Percentiles rank a stretch among this genome's conserved stretches.
These are phyloP conservation scores for Ibidorhyncha struthersii DNA, from an alignment of 2,113 vertebrate genomes.

Conservation along the genomic window DNA sequence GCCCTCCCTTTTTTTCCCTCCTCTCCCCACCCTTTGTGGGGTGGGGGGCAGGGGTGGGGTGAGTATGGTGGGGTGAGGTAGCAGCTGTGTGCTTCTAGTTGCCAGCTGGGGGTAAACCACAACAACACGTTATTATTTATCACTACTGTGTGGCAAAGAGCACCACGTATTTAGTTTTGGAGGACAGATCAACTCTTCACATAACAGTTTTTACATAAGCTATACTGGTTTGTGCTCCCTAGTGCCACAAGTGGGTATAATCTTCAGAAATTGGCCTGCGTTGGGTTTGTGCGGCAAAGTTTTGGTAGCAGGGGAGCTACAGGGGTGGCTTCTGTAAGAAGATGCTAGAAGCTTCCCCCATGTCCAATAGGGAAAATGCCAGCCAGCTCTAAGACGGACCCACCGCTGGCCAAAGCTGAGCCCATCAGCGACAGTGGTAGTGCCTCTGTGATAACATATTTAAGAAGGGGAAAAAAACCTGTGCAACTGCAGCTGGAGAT, in stretches of 20 bases:
- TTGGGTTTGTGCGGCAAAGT: neutral
- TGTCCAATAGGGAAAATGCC: no score
- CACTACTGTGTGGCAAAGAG: neutral
- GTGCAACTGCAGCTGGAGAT: neutral
- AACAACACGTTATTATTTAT: neutral
- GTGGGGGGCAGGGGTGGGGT: no score
- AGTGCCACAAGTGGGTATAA: neutral
- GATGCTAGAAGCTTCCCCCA: neutral
- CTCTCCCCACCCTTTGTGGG: neutral
- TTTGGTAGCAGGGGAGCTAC: neutral
- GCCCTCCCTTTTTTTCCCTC: neutral
- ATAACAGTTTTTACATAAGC: neutral
- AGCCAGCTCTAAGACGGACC: neutral
- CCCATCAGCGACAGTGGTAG: fast-evolving
- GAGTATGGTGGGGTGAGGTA: neutral
- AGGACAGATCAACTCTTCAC: neutral
- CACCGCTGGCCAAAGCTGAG: neutral
- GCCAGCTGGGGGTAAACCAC: neutral
- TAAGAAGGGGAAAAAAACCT: neutral
- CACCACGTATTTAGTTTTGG: fast-evolving
- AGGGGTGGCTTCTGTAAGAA: neutral
- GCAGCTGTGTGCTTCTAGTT: neutral
- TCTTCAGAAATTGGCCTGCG: neutral
- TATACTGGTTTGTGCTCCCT: neutral
- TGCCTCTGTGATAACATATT: neutral